Evolutionary conservation across 2,113 vertebrate species (phyloP).

Genomic region (Mastomys coucha): DNA sequence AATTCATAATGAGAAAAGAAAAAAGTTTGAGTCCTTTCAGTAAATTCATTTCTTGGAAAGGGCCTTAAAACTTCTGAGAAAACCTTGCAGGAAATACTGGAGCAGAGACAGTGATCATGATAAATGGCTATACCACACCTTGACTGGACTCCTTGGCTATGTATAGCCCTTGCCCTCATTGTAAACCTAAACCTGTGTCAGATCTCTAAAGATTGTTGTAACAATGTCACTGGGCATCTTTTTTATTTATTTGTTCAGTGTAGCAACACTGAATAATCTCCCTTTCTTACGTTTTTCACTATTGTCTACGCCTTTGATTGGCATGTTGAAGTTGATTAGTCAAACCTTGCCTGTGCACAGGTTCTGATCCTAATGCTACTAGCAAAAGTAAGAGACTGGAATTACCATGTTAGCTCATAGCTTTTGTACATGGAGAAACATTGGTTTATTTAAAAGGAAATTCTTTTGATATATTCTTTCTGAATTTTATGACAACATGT

Average conservation of each 20-base stretch:
- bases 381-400: not conserved
- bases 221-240: not conserved
- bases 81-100: not conserved
- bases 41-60: not conserved
- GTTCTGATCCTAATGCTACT: too few relatives aligned
- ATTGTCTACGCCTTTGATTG: not conserved
- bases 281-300: not conserved
- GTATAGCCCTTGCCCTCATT: not conserved
- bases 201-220: too few relatives aligned
- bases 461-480: not conserved
- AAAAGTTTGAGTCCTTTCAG: not conserved
- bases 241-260: not conserved
- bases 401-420: not conserved
- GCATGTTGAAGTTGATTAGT: not conserved
- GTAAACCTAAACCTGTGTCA: not conserved
- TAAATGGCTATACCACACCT: too few relatives aligned
- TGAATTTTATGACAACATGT: not conserved
- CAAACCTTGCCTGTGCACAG: too few relatives aligned
- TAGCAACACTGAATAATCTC: not conserved
- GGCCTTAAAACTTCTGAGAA: not conserved
- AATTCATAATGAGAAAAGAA: not conserved
- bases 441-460: not conserved
- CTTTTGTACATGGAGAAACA: not conserved
- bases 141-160: not conserved
- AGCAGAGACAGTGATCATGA: not conserved